These are phyloP conservation scores for Caenorhabditis brenneri DNA, from an alignment of 1,140 invertebrate species.

Conservation along the genomic window DNA sequence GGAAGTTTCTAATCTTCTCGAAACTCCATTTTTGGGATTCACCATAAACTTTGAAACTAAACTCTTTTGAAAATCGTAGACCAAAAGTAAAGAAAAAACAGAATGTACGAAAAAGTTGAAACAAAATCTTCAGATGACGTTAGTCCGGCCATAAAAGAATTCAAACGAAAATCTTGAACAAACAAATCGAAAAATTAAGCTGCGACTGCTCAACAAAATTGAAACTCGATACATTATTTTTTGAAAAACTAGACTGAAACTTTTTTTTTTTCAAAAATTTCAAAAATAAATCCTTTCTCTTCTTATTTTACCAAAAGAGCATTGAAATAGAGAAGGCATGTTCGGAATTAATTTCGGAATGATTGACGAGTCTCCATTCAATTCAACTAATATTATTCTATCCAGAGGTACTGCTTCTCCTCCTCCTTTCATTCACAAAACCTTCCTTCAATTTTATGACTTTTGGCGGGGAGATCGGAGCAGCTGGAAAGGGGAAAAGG, in stretches of 20 bases:
- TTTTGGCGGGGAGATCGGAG: constrained; percentile 11
- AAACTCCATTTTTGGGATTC: no score
- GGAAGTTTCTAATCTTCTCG: no score
- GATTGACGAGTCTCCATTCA: constrained; percentile 32
- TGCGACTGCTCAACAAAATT: not conserved
- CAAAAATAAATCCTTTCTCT: no score
- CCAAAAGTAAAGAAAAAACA: not conserved
- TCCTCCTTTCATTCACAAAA: not conserved
- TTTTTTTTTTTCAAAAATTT: not conserved
- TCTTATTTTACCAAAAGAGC: no score
- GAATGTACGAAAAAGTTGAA: not conserved
- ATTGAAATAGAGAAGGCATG: not conserved
- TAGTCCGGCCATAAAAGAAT: constrained; percentile 13
- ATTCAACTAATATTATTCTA: constrained; percentile 19
- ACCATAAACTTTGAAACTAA: no score
- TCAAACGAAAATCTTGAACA: constrained; percentile 11
- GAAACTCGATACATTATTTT: not conserved
- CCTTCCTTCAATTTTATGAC: constrained; percentile 11
- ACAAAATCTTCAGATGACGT: constrained; percentile 28
- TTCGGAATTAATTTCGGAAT: constrained; percentile 38
- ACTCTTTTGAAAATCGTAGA: not conserved
- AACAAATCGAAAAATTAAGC: not conserved
- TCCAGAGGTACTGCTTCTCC: not conserved
- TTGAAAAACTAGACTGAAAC: not conserved
- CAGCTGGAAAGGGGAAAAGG: constrained; percentile 25